These are phyloP conservation scores for Aphidius colemani DNA, from an alignment of 2,888 invertebrate genomes.

Conservation along the genomic window DNA sequence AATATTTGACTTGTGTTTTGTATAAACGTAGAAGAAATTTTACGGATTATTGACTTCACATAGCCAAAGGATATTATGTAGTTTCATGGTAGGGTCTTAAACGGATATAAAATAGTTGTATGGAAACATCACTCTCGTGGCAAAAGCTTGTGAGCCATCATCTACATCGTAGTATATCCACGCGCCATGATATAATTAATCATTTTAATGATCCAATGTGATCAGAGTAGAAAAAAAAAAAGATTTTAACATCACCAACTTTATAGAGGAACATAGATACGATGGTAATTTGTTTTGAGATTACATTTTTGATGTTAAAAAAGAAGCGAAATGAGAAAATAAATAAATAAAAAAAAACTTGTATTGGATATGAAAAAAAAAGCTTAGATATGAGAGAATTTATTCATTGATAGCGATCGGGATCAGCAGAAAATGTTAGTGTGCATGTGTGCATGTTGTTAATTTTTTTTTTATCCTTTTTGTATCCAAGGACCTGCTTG, in stretches of 20 bases:
- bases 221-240: constrained; percentile 29
- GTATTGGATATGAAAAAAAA: background rate
- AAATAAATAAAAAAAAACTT: background rate
- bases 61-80: background rate
- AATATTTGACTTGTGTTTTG: background rate
- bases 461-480: background rate
- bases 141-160: constrained; percentile 10
- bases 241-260: constrained; percentile 1
- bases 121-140: constrained; percentile 22
- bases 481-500: constrained; percentile 18
- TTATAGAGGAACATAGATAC: constrained; percentile 18
- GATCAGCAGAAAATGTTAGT: constrained; percentile 7
- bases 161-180: constrained; percentile 22
- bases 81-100: no score
- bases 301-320: background rate
- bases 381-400: constrained; percentile 8
- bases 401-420: constrained; percentile 13
- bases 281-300: constrained; percentile 19
- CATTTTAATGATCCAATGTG: constrained; percentile 35
- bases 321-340: background rate
- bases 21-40: constrained; percentile 29
- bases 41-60: constrained; percentile 25
- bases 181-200: constrained; percentile 35
- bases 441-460: background rate
- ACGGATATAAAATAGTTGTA: constrained; percentile 1